These are phyloP conservation scores for Oreocharis arfaki DNA, from an alignment of 2,113 vertebrate species.

Conservation along the genomic window DNA sequence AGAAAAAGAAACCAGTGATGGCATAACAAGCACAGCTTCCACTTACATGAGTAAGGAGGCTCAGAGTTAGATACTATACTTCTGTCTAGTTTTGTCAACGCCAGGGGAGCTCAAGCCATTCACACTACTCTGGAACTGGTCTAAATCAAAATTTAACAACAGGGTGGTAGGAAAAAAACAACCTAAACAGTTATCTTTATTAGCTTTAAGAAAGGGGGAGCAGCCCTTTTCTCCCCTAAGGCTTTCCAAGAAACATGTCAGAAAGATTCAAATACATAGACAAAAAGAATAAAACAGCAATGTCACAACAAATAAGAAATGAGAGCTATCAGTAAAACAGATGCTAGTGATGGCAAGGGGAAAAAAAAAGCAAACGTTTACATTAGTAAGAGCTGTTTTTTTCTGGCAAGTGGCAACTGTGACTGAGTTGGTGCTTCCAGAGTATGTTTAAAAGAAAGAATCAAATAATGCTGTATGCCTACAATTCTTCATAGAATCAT, in stretches of 20 bases:
- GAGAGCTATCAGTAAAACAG: not conserved
- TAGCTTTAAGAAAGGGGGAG: not conserved
- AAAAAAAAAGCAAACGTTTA: not conserved
- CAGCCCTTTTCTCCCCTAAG: not conserved
- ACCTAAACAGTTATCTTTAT: not conserved
- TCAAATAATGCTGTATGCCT: not conserved
- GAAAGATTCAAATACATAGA: not conserved
- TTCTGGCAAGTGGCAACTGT: not conserved
- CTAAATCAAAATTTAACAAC: not conserved
- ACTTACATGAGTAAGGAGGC: not conserved
- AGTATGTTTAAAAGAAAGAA: not conserved
- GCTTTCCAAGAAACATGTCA: not conserved
- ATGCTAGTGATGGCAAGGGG: not conserved
- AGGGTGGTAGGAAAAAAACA: not conserved
- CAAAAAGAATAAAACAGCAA: not conserved
- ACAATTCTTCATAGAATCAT: not conserved
- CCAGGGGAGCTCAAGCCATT: not conserved
- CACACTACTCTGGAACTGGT: not conserved
- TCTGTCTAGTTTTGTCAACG: not conserved
- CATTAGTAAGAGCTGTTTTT: not conserved
- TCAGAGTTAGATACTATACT: not conserved
- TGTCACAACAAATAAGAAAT: not conserved
- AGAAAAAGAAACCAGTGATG: not conserved
- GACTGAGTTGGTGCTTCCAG: not conserved
- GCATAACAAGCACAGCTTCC: not conserved